Conservation (phyloP, 2,797 vertebrate genomes). For the Pampus argenteus region DNA sequence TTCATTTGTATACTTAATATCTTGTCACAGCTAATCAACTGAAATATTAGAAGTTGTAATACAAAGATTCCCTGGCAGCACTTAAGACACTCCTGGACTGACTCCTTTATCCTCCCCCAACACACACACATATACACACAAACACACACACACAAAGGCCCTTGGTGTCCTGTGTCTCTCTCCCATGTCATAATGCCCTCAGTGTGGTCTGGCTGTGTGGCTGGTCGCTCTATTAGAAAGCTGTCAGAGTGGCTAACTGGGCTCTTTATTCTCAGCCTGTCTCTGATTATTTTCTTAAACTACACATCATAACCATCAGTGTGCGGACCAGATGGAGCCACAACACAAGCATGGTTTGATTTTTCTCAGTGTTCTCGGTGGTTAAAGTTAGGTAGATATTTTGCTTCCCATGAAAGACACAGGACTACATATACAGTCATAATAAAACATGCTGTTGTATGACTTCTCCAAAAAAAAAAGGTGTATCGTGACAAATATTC, state of each 20-base stretch:
- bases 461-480: neutral
- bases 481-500: too few species aligned
- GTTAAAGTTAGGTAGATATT: neutral
- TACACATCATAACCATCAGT: constrained; percentile 47
- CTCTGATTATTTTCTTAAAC: constrained; percentile 67
- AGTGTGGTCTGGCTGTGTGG: constrained; percentile 65
- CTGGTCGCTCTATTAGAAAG: constrained; percentile 43
- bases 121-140: constrained; percentile 26
- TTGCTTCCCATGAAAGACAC: neutral
- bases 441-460: neutral
- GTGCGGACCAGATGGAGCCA: constrained; percentile 28
- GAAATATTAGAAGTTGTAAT: constrained; percentile 18
- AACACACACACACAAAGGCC: constrained; percentile 48
- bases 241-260: constrained; percentile 55
- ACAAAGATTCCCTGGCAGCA: constrained; percentile 31
- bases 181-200: constrained; percentile 61
- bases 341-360: constrained; percentile 5
- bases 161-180: constrained; percentile 59
- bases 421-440: neutral
- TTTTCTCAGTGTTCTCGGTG: constrained; percentile 11
- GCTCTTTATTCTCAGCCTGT: constrained; percentile 65
- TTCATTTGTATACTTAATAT: neutral
- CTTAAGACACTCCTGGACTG: neutral
- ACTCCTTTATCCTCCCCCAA: constrained; percentile 16
- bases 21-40: neutral